These are phyloP conservation scores for Papilio polyxenes DNA, from an alignment of 1,140 invertebrate genomes.

Conservation along the genomic window DNA sequence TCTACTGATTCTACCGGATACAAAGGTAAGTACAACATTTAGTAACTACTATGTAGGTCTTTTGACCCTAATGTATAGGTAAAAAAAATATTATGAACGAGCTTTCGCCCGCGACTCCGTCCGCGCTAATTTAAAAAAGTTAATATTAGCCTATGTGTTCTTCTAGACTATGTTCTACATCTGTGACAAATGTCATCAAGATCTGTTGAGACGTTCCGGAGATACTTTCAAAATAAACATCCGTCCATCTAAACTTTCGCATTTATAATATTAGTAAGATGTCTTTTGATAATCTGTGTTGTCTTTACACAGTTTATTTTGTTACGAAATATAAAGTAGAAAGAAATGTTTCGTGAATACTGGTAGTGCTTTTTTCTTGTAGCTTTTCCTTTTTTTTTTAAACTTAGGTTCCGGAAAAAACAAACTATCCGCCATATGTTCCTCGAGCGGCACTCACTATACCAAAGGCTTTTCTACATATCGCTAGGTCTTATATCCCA, in stretches of 20 bases:
- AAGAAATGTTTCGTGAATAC: too few relatives aligned
- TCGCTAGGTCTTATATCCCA: conserved; percentile 44
- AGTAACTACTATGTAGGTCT: background rate
- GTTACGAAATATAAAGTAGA: background rate
- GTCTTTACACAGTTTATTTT: background rate
- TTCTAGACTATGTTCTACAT: too few relatives aligned
- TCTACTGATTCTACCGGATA: conserved; percentile 43
- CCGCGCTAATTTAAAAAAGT: too few relatives aligned
- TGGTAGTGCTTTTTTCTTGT: background rate
- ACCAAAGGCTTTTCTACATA: conserved; percentile 41
- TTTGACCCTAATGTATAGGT: background rate
- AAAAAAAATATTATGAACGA: too few relatives aligned
- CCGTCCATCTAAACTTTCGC: background rate
- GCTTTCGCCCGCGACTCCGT: too few relatives aligned
- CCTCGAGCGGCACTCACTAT: conserved; percentile 66
- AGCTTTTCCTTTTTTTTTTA: conserved; percentile 16
- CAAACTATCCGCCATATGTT: conserved; percentile 52
- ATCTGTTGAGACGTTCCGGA: too few relatives aligned
- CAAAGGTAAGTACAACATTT: conserved; percentile 37
- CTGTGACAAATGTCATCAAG: too few relatives aligned
- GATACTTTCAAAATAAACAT: background rate
- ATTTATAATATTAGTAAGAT: background rate
- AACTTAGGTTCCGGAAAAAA: conserved; percentile 51
- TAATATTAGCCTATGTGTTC: too few relatives aligned
- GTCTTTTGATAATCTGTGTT: background rate